Conservation (phyloP, 2,113 vertebrate genomes). For the Aptenodytes patagonicus region DNA sequence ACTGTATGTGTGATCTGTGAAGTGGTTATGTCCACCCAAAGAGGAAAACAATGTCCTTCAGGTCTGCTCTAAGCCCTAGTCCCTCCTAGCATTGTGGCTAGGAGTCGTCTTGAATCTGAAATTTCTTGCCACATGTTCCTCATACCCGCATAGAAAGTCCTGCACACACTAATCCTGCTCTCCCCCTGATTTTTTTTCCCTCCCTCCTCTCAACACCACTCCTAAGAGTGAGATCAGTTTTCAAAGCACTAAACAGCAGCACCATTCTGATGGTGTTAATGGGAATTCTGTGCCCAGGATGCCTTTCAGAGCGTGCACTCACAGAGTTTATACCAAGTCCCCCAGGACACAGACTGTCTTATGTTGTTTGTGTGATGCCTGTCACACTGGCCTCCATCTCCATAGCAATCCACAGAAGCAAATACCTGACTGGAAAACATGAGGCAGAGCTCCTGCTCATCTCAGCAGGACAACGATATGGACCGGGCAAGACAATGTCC, state of each 20-base stretch:
- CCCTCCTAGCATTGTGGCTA: accelerated
- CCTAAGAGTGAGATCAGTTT: not conserved
- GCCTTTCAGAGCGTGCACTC: accelerated
- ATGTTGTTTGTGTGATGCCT: not conserved
- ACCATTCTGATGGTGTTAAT: not conserved
- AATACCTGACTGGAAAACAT: not conserved
- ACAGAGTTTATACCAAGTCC: not conserved
- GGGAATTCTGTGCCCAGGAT: not conserved
- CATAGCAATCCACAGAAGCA: not conserved
- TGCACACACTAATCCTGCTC: not conserved
- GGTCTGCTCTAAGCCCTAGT: not conserved
- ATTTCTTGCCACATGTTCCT: accelerated
- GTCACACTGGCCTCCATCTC: not conserved
- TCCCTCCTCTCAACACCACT: accelerated
- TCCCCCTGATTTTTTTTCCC: not conserved
- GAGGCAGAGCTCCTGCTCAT: not conserved
- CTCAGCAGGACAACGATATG: accelerated
- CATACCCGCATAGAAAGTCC: accelerated
- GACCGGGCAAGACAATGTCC: accelerated
- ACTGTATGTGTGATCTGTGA: accelerated
- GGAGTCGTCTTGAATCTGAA: accelerated
- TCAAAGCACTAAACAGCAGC: not conserved
- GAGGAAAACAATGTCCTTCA: not conserved
- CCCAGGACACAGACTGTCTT: not conserved
- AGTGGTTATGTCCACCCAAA: not conserved